Base-by-base conservation (phyloP, 2,888 invertebrate genomes). In the Syrphus vitripennis region DNA sequence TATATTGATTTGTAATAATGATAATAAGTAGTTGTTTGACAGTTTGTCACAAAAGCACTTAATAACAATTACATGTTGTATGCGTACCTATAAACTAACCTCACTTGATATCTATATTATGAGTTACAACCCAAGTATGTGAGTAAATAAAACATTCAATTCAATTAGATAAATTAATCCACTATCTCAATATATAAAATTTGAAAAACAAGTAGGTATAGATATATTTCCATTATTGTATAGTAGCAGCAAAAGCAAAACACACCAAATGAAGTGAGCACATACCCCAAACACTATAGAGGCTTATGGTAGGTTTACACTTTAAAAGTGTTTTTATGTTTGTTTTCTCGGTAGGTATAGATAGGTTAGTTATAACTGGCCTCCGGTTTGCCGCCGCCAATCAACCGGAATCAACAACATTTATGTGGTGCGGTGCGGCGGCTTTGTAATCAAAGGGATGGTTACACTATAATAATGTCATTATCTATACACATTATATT, bases 161-260 rank as follows among this genome's bases (percentile, higher is more conserved):
- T 84, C 84, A 81, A 84, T 84, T 84, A 84, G 72, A 81, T 77
- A 72, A 50, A 84, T 84, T 84, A 72, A 84, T 81, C 84, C 81
- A 81, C 67, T 78, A 82, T 65, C 45, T 45, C 65, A 65, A 65
- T 65, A 29, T 4, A 34, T 1, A 50, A 50, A 19, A 45, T 19
- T 1, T 24, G 16, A 16, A 42, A 40, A 57, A 57, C 31, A 75
- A 67, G 50, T 24, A 24, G 53, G 29, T 34, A 34, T 9, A 9
- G 10, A 7, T 24, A 26, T 67, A 59, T 16, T 7, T 34, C 19
- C 12, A 29, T 34, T 10, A 16, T 26, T 16, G 1, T 6, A 14
- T 29, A n/a, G 29, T 21, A 21, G 21, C 31, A 16, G 19, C 19
- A 31, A 65, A 14, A 16, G 19, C 19, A 31, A 65, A 14, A 67